phyloP scores from a whole-genome alignment of 1,140 invertebrate genomes.

The Holcopasites calliopsidis region DNA sequence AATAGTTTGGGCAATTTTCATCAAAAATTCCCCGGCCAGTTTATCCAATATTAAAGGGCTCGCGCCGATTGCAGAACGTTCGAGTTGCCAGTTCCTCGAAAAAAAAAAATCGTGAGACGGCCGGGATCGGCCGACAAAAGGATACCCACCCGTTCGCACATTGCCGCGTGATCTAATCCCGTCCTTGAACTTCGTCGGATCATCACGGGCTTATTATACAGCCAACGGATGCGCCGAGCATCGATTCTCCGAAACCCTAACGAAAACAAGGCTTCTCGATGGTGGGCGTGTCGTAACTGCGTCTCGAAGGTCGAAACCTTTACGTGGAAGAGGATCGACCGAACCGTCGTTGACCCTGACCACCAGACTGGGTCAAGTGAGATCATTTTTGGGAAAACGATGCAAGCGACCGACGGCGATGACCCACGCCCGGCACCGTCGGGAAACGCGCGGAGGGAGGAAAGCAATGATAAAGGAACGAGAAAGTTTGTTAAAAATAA shows the following conservation, averaged over 20 bases:
- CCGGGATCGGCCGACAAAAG: not conserved
- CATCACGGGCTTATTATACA: slow-evolving; percentile 9
- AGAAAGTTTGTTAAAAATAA: no score
- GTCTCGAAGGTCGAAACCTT: slow-evolving; percentile 44
- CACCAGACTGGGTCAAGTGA: slow-evolving; percentile 30
- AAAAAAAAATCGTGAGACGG: not conserved
- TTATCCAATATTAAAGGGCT: slow-evolving; percentile 1
- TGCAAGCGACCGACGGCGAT: not conserved
- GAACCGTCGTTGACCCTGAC: slow-evolving; percentile 24
- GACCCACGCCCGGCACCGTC: no score
- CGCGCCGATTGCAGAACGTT: not conserved
- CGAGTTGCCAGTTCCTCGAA: not conserved
- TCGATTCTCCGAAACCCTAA: slow-evolving; percentile 39
- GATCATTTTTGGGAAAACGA: slow-evolving; percentile 10
- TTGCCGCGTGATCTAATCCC: not conserved
- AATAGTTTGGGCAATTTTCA: not conserved
- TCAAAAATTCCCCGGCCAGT: not conserved
- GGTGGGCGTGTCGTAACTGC: slow-evolving; percentile 24
- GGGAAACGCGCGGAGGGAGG: no score
- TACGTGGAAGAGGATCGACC: slow-evolving; percentile 42
- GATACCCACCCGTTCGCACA: not conserved
- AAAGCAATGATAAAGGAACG: no score
- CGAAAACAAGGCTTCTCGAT: slow-evolving; percentile 31
- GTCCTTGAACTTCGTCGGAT: slow-evolving; percentile 22
- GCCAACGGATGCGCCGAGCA: slow-evolving; percentile 13